Evolutionary conservation across 2,888 invertebrate species (phyloP).

Genomic region (Drosophila mimica): DNA sequence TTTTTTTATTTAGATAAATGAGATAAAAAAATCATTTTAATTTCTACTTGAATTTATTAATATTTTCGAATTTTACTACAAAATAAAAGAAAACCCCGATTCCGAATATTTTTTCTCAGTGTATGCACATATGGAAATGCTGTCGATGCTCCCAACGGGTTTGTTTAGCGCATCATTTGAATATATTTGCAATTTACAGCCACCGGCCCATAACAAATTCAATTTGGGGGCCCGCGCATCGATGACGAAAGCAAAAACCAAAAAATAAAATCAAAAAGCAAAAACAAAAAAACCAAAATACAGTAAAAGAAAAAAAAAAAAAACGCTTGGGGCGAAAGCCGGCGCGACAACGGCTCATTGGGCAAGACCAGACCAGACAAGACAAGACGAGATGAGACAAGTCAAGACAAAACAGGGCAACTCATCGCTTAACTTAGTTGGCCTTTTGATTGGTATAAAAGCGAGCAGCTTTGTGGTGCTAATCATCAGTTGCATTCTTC

Average conservation of each 20-base stretch:
- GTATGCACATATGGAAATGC: slow-evolving; percentile 7
- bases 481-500: slow-evolving; percentile 73
- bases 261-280: background rate
- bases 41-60: background rate
- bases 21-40: background rate
- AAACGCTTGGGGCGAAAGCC: slow-evolving; percentile 54
- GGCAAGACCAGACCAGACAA: slow-evolving; percentile 36
- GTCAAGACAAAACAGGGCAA: background rate
- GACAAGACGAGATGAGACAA: background rate
- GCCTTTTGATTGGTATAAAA: slow-evolving; percentile 61
- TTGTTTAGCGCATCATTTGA: slow-evolving; percentile 44
- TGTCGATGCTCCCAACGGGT: slow-evolving; percentile 42
- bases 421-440: background rate
- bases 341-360: slow-evolving; percentile 47
- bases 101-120: background rate
- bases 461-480: slow-evolving; percentile 18
- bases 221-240: slow-evolving; percentile 38
- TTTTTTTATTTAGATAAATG: background rate
- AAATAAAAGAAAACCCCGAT: background rate
- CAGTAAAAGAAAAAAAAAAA: background rate
- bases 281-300: background rate
- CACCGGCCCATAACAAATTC: background rate
- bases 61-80: background rate
- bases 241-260: slow-evolving; percentile 69
- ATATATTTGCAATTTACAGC: slow-evolving; percentile 45